phyloP scores from a whole-genome alignment of 2,113 vertebrate genomes.

The Platanista minor region DNA sequence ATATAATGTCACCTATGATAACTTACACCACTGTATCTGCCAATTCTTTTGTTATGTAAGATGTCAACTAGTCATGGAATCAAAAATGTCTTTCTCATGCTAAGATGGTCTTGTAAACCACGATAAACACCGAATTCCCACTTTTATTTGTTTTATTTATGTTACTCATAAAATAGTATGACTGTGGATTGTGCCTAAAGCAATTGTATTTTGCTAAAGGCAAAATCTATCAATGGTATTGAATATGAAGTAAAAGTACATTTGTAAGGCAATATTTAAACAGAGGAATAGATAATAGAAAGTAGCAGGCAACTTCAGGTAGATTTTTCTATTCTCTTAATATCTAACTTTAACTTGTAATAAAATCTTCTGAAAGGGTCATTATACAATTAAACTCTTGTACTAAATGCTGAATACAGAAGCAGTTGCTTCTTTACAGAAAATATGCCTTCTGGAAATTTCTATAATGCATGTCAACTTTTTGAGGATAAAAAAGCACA shows the following conservation, averaged over 20 bases:
- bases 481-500: slow-evolving; percentile 81
- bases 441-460: slow-evolving; percentile 81
- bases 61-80: slow-evolving; percentile 2
- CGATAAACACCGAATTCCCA: slow-evolving; percentile 23
- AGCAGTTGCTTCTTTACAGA: slow-evolving; percentile 76
- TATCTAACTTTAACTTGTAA: slow-evolving; percentile 53
- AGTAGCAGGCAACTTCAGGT: not conserved
- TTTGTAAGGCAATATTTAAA: slow-evolving; percentile 25
- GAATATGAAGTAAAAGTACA: not conserved
- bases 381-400: slow-evolving; percentile 77
- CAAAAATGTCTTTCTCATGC: slow-evolving; percentile 18
- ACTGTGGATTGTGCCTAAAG: not conserved
- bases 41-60: slow-evolving; percentile 7
- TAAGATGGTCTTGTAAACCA: slow-evolving; percentile 32
- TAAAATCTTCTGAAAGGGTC: slow-evolving; percentile 72
- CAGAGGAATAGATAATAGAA: not conserved
- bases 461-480: slow-evolving; percentile 77
- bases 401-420: slow-evolving; percentile 72
- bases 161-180: slow-evolving; percentile 27
- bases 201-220: slow-evolving; percentile 7
- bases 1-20: not conserved
- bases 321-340: slow-evolving; percentile 52
- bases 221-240: slow-evolving; percentile 33
- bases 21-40: not conserved
- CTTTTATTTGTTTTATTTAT: slow-evolving; percentile 53